Percentiles rank a stretch among this genome's conserved stretches.
phyloP scores from a whole-genome alignment of 2,113 vertebrate genomes.

The Centropus bengalensis region DNA sequence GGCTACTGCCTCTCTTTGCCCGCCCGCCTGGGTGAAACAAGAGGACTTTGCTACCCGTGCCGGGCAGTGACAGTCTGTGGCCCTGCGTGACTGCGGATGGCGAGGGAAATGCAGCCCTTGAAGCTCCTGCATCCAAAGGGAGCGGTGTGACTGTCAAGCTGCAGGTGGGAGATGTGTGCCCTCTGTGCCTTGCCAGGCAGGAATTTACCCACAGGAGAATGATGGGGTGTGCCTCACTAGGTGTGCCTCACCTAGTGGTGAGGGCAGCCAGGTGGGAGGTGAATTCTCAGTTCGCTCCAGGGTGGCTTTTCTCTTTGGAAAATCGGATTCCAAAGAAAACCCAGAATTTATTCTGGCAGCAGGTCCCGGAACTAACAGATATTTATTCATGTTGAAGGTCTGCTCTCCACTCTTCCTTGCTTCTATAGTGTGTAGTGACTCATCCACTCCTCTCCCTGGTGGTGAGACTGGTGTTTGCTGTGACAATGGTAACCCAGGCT shows the following conservation, averaged over 20 bases:
- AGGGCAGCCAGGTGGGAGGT: background rate
- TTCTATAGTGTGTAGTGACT: too few species aligned
- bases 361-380: too few species aligned
- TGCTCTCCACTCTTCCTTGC: too few species aligned
- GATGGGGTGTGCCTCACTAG: too few species aligned
- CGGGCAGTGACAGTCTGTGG: background rate
- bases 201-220: background rate
- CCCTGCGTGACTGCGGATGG: background rate
- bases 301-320: background rate
- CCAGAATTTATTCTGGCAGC: too few species aligned
- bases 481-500: background rate
- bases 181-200: background rate
- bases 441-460: background rate
- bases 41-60: background rate
- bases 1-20: background rate
- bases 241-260: background rate
- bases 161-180: background rate
- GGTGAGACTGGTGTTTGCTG: background rate
- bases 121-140: background rate
- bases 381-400: too few species aligned
- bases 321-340: too few species aligned
- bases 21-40: background rate
- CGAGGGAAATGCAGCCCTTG: accelerated
- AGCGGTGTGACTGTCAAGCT: background rate
- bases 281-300: background rate